Base-by-base conservation (phyloP, 2,113 vertebrate species). In the Baryphthengus martii region DNA sequence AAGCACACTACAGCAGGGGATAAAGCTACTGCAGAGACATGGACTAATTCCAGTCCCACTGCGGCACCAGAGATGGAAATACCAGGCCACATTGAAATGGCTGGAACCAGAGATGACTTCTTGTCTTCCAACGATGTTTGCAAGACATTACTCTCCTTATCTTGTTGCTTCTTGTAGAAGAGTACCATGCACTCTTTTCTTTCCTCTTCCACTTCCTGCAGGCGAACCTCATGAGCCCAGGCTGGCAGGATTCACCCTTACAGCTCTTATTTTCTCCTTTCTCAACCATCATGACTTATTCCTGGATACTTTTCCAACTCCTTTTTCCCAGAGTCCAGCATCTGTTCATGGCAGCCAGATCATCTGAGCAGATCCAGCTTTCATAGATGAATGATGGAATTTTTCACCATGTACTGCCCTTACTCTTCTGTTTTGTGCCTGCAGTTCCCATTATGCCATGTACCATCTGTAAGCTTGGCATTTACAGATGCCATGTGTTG, bases 381-480 rank as follows among this genome's bases (percentile, higher is more conserved):
- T 90, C 63, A 29, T 15, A 77, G 70, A 71, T 53, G n/a, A 91
- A 85, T 35, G 45, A 83, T n/a, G 49, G 31, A 37, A 35, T 80
- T 78, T 73, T 92, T 67, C 50, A 20, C 52, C 66, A 44, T 5
- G 9, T 56, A 52, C 50, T 91, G 65, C 70, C 56, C 79, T 90
- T 37, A 39, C 37, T 33, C 40, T 49, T 53, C 67, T 66, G 17
- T 84, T 87, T 80, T 86, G 42, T 90, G 86, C 68, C 72, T 81
- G 61, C 20, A 74, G 63, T 90, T 93, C 76, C 86, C 63, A 18
- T 70, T 65, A 26, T 10, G 70, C 77, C 86, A 67, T 7, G 10
- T 16, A 71, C 94, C 63, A 90, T 95, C 94, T 96, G 85, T 21
- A 84, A 63, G 42, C 79, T 59, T 90, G 92, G 86, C 88, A 84